These are phyloP conservation scores for Pentalonia nigronervosa DNA, from an alignment of 1,140 invertebrate species.

Conservation along the genomic window DNA sequence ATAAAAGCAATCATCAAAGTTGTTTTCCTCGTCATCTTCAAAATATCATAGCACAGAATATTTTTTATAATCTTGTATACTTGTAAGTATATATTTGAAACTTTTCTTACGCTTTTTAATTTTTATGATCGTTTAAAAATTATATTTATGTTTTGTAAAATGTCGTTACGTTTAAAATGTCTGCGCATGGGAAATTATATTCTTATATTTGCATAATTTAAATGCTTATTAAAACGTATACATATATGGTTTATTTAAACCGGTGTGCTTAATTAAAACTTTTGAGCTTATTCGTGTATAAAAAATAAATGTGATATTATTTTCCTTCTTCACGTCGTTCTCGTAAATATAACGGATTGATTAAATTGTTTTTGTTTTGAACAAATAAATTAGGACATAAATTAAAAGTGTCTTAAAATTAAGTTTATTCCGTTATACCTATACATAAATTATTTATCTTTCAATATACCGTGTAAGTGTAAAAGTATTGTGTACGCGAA, in stretches of 20 bases:
- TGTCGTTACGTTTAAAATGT: not conserved
- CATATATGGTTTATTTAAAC: not conserved
- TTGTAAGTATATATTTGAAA: not conserved
- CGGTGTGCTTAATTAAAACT: not conserved
- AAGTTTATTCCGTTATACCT: not conserved
- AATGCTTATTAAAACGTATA: not conserved
- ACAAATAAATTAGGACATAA: not conserved
- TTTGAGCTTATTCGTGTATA: not conserved
- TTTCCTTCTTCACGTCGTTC: not conserved
- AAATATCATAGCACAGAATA: not conserved
- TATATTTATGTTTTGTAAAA: not conserved
- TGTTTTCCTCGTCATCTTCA: not conserved
- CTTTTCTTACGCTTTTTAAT: not conserved
- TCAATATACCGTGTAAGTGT: not conserved
- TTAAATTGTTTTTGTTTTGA: constrained; percentile 5
- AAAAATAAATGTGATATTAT: constrained; percentile 21
- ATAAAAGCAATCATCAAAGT: constrained; percentile 19
- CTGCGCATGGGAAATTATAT: not conserved
- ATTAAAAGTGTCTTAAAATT: constrained; percentile 11
- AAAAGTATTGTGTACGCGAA: not conserved
- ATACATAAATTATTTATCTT: constrained; percentile 10
- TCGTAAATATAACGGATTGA: not conserved
- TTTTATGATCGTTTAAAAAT: not conserved
- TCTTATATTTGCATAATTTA: constrained; percentile 14
- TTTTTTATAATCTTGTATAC: not conserved